phyloP scores from a whole-genome alignment of 2,888 invertebrate species.

The Drosophila tripunctata region DNA sequence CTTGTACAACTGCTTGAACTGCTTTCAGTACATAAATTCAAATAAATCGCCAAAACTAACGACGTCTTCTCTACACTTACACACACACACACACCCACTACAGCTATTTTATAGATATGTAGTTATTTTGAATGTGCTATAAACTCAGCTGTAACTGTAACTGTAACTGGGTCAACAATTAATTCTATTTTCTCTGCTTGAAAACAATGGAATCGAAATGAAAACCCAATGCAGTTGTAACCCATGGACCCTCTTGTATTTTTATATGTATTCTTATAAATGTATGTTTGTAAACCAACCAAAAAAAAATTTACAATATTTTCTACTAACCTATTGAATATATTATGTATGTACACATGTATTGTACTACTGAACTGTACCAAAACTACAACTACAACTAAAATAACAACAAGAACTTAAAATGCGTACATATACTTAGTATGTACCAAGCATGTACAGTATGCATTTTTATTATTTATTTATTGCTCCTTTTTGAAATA shows the following conservation, averaged over 20 bases:
- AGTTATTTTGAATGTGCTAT: neutral
- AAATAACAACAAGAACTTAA: neutral
- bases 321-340: slow-evolving; percentile 66
- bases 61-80: neutral
- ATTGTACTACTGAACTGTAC: slow-evolving; percentile 5
- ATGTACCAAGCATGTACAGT: neutral
- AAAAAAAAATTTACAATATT: slow-evolving; percentile 41
- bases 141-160: neutral
- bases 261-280: slow-evolving; percentile 57
- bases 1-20: slow-evolving; percentile 27
- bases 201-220: slow-evolving; percentile 16
- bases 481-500: slow-evolving; percentile 44
- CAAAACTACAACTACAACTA: slow-evolving; percentile 8
- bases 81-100: neutral
- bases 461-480: slow-evolving; percentile 14
- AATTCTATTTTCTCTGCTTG: slow-evolving; percentile 3
- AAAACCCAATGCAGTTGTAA: slow-evolving; percentile 51
- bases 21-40: no score
- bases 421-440: slow-evolving; percentile 1
- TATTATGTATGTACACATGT: no score
- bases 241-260: slow-evolving; percentile 76
- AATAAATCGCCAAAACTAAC: neutral
- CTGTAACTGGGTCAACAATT: neutral
- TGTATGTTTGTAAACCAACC: slow-evolving; percentile 11
- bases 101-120: neutral